These are phyloP conservation scores for Serilophus lunatus DNA, from an alignment of 2,113 vertebrate genomes.

Conservation along the genomic window DNA sequence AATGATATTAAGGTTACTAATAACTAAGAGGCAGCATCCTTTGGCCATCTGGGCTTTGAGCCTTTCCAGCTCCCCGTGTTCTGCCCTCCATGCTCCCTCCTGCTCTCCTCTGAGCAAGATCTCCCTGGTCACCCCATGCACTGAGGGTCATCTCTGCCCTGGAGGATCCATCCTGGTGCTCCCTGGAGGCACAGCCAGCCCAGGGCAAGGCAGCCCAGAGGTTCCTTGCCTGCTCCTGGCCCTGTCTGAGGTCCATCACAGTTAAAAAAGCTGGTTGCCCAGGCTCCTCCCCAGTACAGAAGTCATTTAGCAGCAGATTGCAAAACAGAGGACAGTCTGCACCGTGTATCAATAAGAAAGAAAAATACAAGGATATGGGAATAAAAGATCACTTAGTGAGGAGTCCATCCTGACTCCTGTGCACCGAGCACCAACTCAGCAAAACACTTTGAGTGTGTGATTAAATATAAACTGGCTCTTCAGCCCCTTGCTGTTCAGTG, in stretches of 20 bases:
- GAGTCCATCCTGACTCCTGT: background rate
- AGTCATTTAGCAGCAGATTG: background rate
- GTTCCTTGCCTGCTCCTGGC: background rate
- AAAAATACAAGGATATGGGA: background rate
- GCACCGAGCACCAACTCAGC: background rate
- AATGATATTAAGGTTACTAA: background rate
- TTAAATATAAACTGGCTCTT: background rate
- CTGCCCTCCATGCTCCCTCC: background rate
- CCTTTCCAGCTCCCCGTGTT: accelerated
- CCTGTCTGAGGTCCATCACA: accelerated
- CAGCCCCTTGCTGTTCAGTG: background rate
- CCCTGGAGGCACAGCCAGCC: background rate
- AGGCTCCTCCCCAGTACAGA: background rate
- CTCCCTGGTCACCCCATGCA: background rate
- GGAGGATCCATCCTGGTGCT: background rate
- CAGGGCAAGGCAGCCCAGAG: background rate
- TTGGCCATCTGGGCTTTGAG: background rate
- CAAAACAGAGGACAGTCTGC: background rate
- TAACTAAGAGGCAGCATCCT: background rate
- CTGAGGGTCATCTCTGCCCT: background rate
- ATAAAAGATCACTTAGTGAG: slow-evolving; percentile 21
- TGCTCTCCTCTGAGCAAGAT: background rate
- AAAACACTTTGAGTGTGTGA: background rate
- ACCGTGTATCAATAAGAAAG: background rate
- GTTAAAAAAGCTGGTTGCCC: background rate